These are phyloP conservation scores for Phalacrocorax pelagicus DNA, from an alignment of 2,113 vertebrate genomes.

Conservation along the genomic window DNA sequence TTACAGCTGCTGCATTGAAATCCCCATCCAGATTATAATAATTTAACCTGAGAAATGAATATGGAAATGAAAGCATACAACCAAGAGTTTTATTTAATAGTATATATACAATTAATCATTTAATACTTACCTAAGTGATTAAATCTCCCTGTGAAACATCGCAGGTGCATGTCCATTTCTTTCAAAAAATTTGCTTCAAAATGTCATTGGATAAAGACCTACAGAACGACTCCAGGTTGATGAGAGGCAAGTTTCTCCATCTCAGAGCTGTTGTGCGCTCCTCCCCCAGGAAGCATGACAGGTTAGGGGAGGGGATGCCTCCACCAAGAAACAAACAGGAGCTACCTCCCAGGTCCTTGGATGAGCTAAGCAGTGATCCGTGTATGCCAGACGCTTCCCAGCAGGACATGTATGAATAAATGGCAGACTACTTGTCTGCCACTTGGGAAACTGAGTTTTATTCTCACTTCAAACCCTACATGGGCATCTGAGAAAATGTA, in stretches of 20 bases:
- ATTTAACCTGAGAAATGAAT: neutral
- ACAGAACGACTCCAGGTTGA: neutral
- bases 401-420: neutral
- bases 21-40: neutral
- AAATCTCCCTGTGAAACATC: neutral
- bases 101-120: neutral
- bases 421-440: neutral
- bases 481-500: neutral
- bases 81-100: neutral
- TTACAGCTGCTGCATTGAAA: neutral
- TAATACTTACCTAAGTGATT: neutral
- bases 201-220: neutral
- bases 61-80: neutral
- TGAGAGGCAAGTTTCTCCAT: neutral
- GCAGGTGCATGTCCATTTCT: neutral
- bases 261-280: neutral
- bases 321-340: neutral
- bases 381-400: neutral
- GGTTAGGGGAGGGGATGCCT: neutral
- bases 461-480: neutral
- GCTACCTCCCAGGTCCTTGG: neutral
- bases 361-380: neutral
- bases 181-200: neutral
- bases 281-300: neutral
- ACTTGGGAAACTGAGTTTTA: neutral